phyloP scores from a whole-genome alignment of 2,888 invertebrate species.

The Spodoptera picta region DNA sequence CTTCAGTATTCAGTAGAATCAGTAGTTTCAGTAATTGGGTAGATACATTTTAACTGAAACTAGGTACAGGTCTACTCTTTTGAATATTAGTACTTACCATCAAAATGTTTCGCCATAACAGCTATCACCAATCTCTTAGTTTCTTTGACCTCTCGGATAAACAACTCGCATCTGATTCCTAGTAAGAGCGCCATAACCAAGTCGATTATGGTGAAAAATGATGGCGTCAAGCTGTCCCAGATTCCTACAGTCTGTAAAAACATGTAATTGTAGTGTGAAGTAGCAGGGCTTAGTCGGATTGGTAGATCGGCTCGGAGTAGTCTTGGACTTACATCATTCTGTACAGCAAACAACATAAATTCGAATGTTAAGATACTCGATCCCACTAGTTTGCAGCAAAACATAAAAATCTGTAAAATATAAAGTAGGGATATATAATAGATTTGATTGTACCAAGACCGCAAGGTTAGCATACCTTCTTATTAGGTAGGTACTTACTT shows the following conservation, averaged over 20 bases:
- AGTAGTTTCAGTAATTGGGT: no score
- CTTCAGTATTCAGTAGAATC: no score
- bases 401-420: constrained; percentile 65
- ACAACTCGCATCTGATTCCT: constrained; percentile 65
- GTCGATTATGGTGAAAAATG: constrained; percentile 55
- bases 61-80: no score
- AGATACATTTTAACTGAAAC: no score
- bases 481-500: constrained; percentile 59
- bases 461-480: background rate
- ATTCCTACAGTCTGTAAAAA: constrained; percentile 47
- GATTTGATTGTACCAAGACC: no score
- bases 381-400: constrained; percentile 65
- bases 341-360: constrained; percentile 61
- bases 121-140: constrained; percentile 69
- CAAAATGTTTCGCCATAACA: constrained; percentile 67
- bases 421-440: background rate
- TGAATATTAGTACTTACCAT: constrained; percentile 58
- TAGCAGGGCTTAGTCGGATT: no score
- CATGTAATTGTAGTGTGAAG: no score
- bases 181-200: constrained; percentile 59
- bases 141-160: constrained; percentile 68
- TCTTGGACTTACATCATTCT: constrained; percentile 70
- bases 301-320: no score
- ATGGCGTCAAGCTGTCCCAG: constrained; percentile 47
- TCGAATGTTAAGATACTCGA: constrained; percentile 64